Conservation (phyloP, 37 sponge, comb jelly and placozoan genomes). For the Tethya wilhelma region DNA sequence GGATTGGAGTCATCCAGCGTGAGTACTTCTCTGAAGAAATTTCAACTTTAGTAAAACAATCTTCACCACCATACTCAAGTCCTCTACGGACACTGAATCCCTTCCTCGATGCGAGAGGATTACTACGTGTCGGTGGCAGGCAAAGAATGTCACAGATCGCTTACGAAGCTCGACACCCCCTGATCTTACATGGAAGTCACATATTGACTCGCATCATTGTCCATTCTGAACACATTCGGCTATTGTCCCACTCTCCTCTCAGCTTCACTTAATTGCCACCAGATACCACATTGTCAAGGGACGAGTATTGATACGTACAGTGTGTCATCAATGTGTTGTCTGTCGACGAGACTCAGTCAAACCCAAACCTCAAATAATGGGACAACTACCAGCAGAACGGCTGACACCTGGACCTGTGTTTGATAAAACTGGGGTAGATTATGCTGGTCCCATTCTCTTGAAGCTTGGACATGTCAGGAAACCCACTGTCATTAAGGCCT, state of each 20-base stretch:
- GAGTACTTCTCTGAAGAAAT: slow-evolving; percentile 9
- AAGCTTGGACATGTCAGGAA: slow-evolving; percentile 29
- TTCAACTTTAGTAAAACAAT: not conserved
- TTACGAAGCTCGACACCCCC: not conserved
- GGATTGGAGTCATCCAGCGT: slow-evolving; percentile 17
- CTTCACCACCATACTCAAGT: not conserved
- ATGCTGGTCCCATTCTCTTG: slow-evolving; percentile 35
- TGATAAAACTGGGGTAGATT: slow-evolving; percentile 25
- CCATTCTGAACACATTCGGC: slow-evolving; percentile 6
- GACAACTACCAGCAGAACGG: too few species aligned
- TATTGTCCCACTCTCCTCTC: slow-evolving; percentile 14
- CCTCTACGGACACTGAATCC: not conserved
- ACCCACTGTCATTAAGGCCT: slow-evolving; percentile 22
- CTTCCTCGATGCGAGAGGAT: not conserved
- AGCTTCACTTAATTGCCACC: not conserved
- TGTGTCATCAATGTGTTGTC: not conserved
- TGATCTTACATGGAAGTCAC: not conserved
- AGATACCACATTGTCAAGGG: not conserved
- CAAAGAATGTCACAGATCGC: not conserved
- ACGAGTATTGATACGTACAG: not conserved
- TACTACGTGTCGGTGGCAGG: slow-evolving; percentile 11
- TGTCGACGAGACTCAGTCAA: not conserved
- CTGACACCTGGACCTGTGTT: slow-evolving; percentile 15
- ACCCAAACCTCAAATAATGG: slow-evolving; percentile 10
- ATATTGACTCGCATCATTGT: not conserved